Conservation (phyloP, 1,140 invertebrate species). For the Drosophila truncata region DNA sequence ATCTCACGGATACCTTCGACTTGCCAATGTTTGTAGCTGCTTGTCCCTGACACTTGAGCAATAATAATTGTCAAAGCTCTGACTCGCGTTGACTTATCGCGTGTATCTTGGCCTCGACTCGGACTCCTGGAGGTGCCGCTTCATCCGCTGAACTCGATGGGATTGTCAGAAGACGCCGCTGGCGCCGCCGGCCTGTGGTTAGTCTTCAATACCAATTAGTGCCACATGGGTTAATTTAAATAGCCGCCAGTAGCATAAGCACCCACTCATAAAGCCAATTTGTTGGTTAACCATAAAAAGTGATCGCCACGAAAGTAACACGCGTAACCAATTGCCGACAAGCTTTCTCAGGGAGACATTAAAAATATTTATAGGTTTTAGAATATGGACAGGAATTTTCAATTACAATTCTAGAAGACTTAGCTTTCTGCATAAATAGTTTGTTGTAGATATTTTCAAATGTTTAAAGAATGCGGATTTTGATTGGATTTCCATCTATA, state of each 20-base stretch:
- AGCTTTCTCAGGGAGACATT: conserved; percentile 26
- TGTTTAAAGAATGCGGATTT: not conserved
- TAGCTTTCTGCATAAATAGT: not conserved
- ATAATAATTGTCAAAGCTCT: conserved; percentile 80
- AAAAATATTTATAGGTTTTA: conserved; percentile 49
- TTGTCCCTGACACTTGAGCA: conserved; percentile 69
- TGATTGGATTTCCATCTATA: not conserved
- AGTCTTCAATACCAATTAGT: conserved; percentile 73
- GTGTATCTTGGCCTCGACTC: conserved; percentile 1
- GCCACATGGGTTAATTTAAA: conserved; percentile 42
- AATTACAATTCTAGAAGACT: conserved; percentile 10
- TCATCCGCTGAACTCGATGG: conserved; percentile 58
- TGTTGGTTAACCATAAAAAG: conserved; percentile 15
- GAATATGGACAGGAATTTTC: conserved; percentile 45
- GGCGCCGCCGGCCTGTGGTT: conserved; percentile 25
- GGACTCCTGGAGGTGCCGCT: conserved; percentile 33
- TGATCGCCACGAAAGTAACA: conserved; percentile 33
- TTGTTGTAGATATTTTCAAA: not conserved
- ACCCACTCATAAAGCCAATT: conserved; percentile 57
- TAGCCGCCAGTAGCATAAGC: conserved; percentile 48
- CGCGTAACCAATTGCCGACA: conserved; percentile 24
- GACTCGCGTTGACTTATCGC: conserved; percentile 74
- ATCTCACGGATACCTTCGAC: conserved; percentile 48
- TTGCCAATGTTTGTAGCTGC: conserved; percentile 29
- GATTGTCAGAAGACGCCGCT: conserved; percentile 70